Conservation (phyloP, 1,140 invertebrate species). For the Diabrotica virgifera region DNA sequence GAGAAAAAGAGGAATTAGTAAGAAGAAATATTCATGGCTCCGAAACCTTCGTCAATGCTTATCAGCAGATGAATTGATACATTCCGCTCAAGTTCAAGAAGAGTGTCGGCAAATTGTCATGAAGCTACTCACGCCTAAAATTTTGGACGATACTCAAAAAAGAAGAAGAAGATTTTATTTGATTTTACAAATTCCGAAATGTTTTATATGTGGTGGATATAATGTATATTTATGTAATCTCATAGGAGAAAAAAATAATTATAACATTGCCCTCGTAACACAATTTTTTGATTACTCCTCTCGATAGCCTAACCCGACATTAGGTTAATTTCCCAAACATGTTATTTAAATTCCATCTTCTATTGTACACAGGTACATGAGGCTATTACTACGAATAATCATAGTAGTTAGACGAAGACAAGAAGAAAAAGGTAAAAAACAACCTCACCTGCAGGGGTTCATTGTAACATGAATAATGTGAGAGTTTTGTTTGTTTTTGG, state of each 20-base stretch:
- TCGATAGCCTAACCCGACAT: slow-evolving; percentile 25
- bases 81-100: no score
- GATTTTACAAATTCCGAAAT: no score
- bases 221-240: no score
- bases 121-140: no score
- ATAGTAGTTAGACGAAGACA: slow-evolving; percentile 26
- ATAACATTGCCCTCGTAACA: background rate
- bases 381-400: slow-evolving; percentile 38
- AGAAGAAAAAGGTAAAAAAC: slow-evolving; percentile 21
- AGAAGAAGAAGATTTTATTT: no score
- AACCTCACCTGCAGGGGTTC: slow-evolving; percentile 27
- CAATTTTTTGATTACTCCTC: background rate
- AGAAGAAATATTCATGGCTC: no score
- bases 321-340: slow-evolving; percentile 33
- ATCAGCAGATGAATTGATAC: no score
- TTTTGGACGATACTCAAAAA: no score
- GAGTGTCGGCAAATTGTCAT: no score
- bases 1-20: no score
- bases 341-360: slow-evolving; percentile 35
- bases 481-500: slow-evolving; percentile 14
- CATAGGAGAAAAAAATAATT: background rate
- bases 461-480: slow-evolving; percentile 26
- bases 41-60: no score
- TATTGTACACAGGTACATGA: slow-evolving; percentile 39
- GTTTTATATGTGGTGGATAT: no score